These are phyloP conservation scores for Helicolenus hilgendorfi DNA, from an alignment of 2,797 vertebrate genomes.

Conservation along the genomic window DNA sequence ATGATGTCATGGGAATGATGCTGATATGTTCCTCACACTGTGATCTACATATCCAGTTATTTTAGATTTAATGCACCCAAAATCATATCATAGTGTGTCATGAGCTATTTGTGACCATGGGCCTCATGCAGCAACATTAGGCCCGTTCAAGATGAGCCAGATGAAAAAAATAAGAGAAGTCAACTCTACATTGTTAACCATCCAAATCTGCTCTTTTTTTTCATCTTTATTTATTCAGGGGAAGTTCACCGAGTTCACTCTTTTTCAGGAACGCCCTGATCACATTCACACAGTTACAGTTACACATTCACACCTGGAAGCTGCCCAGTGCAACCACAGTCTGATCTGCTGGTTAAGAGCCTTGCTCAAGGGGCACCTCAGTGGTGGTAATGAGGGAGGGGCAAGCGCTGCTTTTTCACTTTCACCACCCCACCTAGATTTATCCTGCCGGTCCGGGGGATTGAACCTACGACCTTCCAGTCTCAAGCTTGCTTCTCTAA, in stretches of 20 bases:
- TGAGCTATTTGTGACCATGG: too few relatives aligned
- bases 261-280: neutral
- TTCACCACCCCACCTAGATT: too few relatives aligned
- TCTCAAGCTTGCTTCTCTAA: too few relatives aligned
- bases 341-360: neutral
- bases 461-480: too few relatives aligned
- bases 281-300: neutral
- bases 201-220: too few relatives aligned
- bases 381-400: neutral
- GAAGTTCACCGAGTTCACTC: neutral
- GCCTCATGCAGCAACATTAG: too few relatives aligned
- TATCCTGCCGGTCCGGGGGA: too few relatives aligned
- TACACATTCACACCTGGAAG: neutral
- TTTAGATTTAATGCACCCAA: neutral
- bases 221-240: too few relatives aligned
- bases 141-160: too few relatives aligned
- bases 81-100: neutral
- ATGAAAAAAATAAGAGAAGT: neutral
- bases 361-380: neutral
- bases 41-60: neutral
- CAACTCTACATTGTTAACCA: too few relatives aligned
- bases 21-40: neutral
- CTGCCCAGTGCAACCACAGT: neutral
- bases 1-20: neutral
- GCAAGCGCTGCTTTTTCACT: too few relatives aligned